Evolutionary conservation across 2,113 vertebrate genomes (phyloP).

Genomic region (Tor tambroides): DNA sequence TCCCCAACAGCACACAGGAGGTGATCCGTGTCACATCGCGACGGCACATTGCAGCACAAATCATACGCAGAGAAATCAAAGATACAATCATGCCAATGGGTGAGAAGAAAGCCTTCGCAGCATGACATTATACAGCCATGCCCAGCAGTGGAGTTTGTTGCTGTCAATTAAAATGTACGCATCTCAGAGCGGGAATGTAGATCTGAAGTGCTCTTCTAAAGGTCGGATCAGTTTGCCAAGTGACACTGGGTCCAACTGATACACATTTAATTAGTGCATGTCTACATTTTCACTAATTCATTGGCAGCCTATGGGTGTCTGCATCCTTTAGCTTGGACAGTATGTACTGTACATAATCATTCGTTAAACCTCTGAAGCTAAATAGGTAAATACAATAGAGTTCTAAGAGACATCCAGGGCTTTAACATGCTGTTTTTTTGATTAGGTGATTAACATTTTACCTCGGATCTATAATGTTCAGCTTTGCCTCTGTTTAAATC

Average conservation of each 20-base stretch:
- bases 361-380: conserved; percentile 11
- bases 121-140: conserved; percentile 53
- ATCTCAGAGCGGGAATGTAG: conserved; percentile 41
- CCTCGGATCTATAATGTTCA: not conserved
- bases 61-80: conserved; percentile 50
- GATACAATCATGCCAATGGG: conserved; percentile 55
- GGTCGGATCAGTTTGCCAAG: conserved; percentile 40
- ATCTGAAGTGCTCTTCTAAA: conserved; percentile 47
- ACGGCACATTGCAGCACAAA: conserved; percentile 54
- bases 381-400: not conserved
- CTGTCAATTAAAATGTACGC: conserved; percentile 52
- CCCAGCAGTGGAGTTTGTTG: conserved; percentile 50
- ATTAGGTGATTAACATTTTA: not conserved
- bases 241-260: conserved; percentile 47
- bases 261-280: conserved; percentile 51
- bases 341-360: not conserved
- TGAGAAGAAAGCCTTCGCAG: conserved; percentile 32
- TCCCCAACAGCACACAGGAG: conserved; percentile 36
- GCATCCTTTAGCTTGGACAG: conserved; percentile 16
- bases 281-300: conserved; percentile 38
- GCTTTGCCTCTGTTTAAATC: not conserved
- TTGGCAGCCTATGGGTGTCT: conserved; percentile 26
- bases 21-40: conserved; percentile 50
- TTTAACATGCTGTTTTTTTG: not conserved
- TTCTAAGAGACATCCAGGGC: not conserved